Base-by-base conservation (phyloP, 2,113 vertebrate species). In the Penelope pileata region DNA sequence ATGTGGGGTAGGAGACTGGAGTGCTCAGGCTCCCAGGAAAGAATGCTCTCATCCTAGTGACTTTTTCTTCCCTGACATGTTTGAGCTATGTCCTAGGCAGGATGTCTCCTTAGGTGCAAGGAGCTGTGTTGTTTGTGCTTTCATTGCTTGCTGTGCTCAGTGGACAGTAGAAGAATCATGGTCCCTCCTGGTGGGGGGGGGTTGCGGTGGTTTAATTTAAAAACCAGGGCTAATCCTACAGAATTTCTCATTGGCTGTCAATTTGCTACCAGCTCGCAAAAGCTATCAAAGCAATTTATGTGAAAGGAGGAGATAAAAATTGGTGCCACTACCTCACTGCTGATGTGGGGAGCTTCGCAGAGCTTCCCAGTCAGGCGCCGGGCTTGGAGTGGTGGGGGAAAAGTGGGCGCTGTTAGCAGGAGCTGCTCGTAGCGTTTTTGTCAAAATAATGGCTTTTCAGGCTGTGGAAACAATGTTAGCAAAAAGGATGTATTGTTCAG, bases 401-500 rank as follows among this genome's bases (percentile, higher is more conserved):
- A 96, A 81, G 67, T 91, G 75, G 72, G 73, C 73, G 54, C 75
- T 78, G 60, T 85, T 88, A 96, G 64, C 64, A 88, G 90, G 93
- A 93, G 40, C 51, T 86, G 60, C 48, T 95, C 21, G 59, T 83
- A 86, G 86, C 83, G 90, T 94, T 91, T 95, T 94, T 91, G 73
- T 91, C 68, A 91, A 96, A 96, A 95, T 88, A 93, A 93, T 82
- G 66, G 48, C 83, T 90, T 94, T 95, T 94, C 83, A 95, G 64
- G 51, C 60, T 72, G 53, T 88, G 79, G 86, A 96, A 95, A 93
- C 90, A 93, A 75, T 86, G 85, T 94, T 94, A 95, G 43, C 68
- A 93, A 48, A 91, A 95, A 91, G 85, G 83, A 78, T 93, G 59
- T 80, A 88, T 94, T 95, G 90, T 95, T 91, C 87, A 94, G 72